phyloP scores from a whole-genome alignment of 1,140 invertebrate genomes.

The Eumaeus atala region DNA sequence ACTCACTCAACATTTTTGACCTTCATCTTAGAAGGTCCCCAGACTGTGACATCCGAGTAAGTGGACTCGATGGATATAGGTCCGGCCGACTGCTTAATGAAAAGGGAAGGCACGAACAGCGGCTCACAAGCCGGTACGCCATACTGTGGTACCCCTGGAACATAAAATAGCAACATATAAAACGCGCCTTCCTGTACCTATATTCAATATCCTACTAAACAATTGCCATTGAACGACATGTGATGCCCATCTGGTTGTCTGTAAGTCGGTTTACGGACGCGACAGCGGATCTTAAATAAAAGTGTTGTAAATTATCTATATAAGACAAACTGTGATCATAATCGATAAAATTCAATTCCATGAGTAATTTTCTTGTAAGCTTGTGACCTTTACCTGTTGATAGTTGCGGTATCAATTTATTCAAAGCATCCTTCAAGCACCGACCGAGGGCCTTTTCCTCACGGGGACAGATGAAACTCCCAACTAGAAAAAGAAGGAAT shows the following conservation, averaged over 20 bases:
- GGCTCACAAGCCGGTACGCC: slow-evolving; percentile 79
- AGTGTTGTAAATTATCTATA: no score
- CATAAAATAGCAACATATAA: no score
- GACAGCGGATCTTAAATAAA: no score
- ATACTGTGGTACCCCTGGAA: slow-evolving; percentile 75
- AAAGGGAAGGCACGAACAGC: slow-evolving; percentile 74
- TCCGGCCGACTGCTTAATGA: slow-evolving; percentile 76
- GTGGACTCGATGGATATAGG: slow-evolving; percentile 76
- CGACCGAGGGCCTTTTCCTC: slow-evolving; percentile 51
- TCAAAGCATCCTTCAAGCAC: slow-evolving; percentile 63
- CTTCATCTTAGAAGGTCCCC: slow-evolving; percentile 75
- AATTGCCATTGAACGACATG: no score
- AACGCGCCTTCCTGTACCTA: no score
- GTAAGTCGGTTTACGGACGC: no score
- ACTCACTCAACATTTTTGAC: slow-evolving; percentile 77
- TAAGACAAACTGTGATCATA: no score
- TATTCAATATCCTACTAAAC: no score
- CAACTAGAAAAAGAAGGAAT: slow-evolving; percentile 37
- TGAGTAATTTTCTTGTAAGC: no score
- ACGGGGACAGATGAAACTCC: slow-evolving; percentile 53
- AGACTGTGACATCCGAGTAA: slow-evolving; percentile 76
- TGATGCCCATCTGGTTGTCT: no score
- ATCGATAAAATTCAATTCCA: no score
- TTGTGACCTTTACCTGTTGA: slow-evolving; percentile 36
- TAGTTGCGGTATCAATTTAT: slow-evolving; percentile 62